A percentile compares a stretch with the other conserved stretches of the same genome.
Conservation (phyloP, 37 sponge, comb jelly and placozoan species). For the Geodia barretti region DNA sequence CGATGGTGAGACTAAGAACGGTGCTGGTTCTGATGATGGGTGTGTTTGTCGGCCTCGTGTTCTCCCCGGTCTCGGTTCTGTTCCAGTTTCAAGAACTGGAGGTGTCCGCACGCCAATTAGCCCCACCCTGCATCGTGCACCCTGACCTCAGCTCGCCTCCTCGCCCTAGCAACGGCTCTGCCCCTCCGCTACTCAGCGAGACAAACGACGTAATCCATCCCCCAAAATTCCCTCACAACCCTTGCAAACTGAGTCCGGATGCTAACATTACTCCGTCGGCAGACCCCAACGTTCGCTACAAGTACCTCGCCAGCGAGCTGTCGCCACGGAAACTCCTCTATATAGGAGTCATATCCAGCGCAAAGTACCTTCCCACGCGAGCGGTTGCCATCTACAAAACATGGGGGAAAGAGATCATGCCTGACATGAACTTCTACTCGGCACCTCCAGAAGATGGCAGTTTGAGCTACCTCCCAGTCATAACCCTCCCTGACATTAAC, state of each 20-base stretch:
- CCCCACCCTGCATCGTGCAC: not conserved
- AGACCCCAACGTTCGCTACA: not conserved
- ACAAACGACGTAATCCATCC: not conserved
- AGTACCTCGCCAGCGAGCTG: constrained; percentile 26
- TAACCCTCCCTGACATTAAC: constrained; percentile 60
- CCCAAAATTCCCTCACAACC: not conserved
- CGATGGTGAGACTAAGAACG: too few relatives aligned
- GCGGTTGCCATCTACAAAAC: constrained; percentile 66
- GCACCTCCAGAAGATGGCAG: constrained; percentile 21
- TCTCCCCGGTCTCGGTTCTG: constrained; percentile 7
- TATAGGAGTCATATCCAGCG: constrained; percentile 76
- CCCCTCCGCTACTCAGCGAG: too few relatives aligned
- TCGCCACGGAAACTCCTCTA: constrained; percentile 54
- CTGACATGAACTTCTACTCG: constrained; percentile 35
- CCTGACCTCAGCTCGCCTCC: too few relatives aligned
- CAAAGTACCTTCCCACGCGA: constrained; percentile 64
- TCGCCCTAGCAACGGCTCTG: too few relatives aligned
- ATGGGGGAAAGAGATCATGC: constrained; percentile 64
- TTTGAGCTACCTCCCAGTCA: constrained; percentile 45
- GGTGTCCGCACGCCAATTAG: not conserved
- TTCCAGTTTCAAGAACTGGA: not conserved
- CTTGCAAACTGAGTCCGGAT: not conserved
- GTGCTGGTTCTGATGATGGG: constrained; percentile 2
- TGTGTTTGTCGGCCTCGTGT: not conserved
- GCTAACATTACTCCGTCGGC: not conserved